A percentile compares a stretch with the other conserved stretches of the same genome.
phyloP scores from a whole-genome alignment of 1,140 invertebrate genomes.

The Antheraea mylitta region DNA sequence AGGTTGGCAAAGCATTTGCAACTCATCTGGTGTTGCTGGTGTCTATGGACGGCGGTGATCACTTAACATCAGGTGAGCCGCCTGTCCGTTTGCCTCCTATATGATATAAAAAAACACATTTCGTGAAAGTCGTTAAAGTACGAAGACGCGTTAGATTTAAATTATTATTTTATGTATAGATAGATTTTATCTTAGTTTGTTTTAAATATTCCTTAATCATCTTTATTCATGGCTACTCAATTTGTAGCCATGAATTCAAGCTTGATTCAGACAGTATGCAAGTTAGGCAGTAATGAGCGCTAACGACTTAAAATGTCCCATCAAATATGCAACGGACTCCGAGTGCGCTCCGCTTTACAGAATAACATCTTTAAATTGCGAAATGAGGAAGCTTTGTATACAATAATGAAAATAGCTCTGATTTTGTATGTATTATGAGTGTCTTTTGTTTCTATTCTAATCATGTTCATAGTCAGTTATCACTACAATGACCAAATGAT shows the following conservation, averaged over 20 bases:
- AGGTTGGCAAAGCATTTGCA: too few species aligned
- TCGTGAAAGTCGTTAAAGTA: too few species aligned
- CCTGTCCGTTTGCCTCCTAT: too few species aligned
- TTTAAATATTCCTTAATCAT: not conserved
- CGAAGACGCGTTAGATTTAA: too few species aligned
- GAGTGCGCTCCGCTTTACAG: not conserved
- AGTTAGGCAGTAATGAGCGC: constrained; percentile 14
- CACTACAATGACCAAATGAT: too few species aligned
- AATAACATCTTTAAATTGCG: not conserved
- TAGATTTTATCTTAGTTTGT: not conserved
- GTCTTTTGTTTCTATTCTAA: too few species aligned
- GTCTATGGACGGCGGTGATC: too few species aligned
- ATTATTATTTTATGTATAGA: too few species aligned
- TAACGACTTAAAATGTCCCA: constrained; percentile 15
- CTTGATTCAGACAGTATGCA: constrained; percentile 1
- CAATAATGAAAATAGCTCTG: not conserved
- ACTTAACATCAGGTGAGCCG: too few species aligned
- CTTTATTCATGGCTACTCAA: not conserved
- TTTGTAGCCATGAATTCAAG: not conserved
- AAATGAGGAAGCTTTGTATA: not conserved
- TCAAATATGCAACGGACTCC: constrained; percentile 11
- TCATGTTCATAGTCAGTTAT: too few species aligned
- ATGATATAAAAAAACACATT: too few species aligned
- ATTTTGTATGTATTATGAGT: not conserved
- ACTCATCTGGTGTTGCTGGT: too few species aligned